phyloP scores from a whole-genome alignment of 2,888 invertebrate genomes.

The Theretra japonica region DNA sequence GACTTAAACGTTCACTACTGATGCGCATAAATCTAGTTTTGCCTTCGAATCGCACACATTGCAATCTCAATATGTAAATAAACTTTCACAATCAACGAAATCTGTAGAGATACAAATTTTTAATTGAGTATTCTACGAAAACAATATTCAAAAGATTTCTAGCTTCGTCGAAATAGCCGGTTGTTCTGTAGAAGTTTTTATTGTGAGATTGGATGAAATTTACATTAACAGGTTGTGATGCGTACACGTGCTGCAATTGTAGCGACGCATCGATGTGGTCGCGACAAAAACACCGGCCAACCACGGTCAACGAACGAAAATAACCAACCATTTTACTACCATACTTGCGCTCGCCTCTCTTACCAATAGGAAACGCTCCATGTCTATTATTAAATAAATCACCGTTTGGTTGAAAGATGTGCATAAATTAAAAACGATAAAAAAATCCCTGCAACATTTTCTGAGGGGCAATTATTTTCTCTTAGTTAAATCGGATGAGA shows the following conservation, averaged over 20 bases:
- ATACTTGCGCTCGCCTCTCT: slow-evolving; percentile 47
- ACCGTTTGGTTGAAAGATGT: slow-evolving; percentile 42
- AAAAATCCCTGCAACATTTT: not conserved
- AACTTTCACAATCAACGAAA: slow-evolving; percentile 23
- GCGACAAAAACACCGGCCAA: slow-evolving; percentile 64
- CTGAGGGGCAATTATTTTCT: slow-evolving; percentile 8
- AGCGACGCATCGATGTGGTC: slow-evolving; percentile 39
- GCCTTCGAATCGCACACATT: slow-evolving; percentile 7
- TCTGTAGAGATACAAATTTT: not conserved
- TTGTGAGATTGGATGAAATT: slow-evolving; percentile 30
- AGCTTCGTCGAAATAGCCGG: too few species aligned
- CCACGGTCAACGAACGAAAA: slow-evolving; percentile 73
- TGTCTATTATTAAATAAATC: slow-evolving; percentile 52
- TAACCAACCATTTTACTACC: slow-evolving; percentile 55
- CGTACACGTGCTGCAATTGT: slow-evolving; percentile 57
- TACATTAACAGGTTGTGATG: slow-evolving; percentile 37
- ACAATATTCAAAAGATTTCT: slow-evolving; percentile 7
- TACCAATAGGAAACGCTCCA: slow-evolving; percentile 47
- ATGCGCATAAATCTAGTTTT: not conserved
- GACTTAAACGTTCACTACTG: not conserved
- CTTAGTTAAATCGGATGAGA: slow-evolving; percentile 1
- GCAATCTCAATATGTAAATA: slow-evolving; percentile 23
- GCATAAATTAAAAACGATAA: slow-evolving; percentile 28
- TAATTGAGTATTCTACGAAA: slow-evolving; percentile 6
- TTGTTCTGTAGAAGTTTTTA: not conserved